A percentile compares a stretch with the other conserved stretches of the same genome.
These are phyloP conservation scores for Theonella swinhoei DNA, from an alignment of 37 sponge, comb jelly and placozoan genomes.

Conservation along the genomic window DNA sequence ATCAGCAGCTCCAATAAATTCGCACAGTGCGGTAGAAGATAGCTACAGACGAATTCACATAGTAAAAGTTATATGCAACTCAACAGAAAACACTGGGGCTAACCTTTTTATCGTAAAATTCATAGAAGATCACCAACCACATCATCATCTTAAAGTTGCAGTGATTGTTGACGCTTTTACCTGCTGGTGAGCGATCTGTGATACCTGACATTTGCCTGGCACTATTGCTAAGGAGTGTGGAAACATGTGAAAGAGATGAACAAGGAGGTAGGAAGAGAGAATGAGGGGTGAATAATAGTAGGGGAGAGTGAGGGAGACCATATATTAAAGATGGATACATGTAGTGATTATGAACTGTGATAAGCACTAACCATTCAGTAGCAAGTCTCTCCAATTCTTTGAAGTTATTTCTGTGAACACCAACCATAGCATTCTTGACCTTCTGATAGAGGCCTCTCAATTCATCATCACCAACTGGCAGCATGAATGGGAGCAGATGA, in stretches of 20 bases:
- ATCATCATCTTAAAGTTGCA: slow-evolving; percentile 59
- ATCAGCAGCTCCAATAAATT: background rate
- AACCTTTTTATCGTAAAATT: slow-evolving; percentile 68
- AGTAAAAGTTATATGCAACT: no score
- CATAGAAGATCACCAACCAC: slow-evolving; percentile 78
- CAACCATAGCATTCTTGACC: slow-evolving; percentile 36
- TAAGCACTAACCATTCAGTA: slow-evolving; percentile 8
- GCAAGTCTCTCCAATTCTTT: slow-evolving; percentile 13
- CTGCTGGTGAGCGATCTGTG: background rate
- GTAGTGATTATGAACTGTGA: no score
- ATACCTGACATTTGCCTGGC: background rate
- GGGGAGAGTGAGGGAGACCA: no score
- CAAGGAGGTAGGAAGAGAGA: no score
- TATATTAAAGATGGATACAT: no score
- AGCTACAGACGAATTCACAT: no score
- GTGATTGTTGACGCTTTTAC: background rate
- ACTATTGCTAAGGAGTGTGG: background rate
- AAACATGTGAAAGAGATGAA: no score
- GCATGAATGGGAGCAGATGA: slow-evolving; percentile 74
- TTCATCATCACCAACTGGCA: slow-evolving; percentile 22
- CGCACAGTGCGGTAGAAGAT: background rate
- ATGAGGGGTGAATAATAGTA: no score
- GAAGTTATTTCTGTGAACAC: slow-evolving; percentile 5
- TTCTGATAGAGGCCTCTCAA: slow-evolving; percentile 39
- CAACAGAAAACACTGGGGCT: background rate